Evolutionary conservation across 2,888 invertebrate species (phyloP), one percentile per base, ranked within the genome.

Genomic region (Chaetogeoica ovagalla): DNA sequence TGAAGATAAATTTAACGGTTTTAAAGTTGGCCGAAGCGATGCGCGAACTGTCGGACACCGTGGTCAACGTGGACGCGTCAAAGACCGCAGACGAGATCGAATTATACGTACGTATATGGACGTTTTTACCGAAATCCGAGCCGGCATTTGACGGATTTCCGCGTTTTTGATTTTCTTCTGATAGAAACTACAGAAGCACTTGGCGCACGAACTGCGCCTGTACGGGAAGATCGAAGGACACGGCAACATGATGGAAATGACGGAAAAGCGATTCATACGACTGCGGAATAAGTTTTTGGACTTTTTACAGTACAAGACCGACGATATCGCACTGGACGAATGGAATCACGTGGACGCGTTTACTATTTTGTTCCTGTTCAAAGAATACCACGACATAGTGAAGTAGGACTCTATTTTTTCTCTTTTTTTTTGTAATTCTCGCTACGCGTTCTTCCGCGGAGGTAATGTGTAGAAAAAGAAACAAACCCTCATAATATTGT

Each of bases 351-450:
- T 17, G 43, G 60, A 72, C 17, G 43, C 11, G 15, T 72, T 9
- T 48, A 48, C 43, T 23, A 2, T 72, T 43, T 23, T 60, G 60
- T 72, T 43, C 17, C 43, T 72, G 72, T 48, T 72, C 60, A 48
- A 23, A 11, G 72, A 72, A 30, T 72, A 72, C 23, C 6, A 9
- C 23, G 57, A 37, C 2, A 3, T 2, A 59, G 13, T 7, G 9
- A 43, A 4, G 66, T 66, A 66, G 19, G 6, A n/a, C n/a, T n/a
- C n/a, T n/a, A n/a, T n/a, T n/a, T n/a, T n/a, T n/a, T n/a, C n/a
- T 7, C 0, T 30, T 62, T 30, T 15, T 5, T 62, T 17, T n/a
- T 9, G 1, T n/a, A 37, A 63, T 63, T 17, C 1, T 17, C 19
- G n/a, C 19, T 19, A 63, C 9, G 8, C 8, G 43, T 43, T 11